phyloP scores from a whole-genome alignment of 1,140 invertebrate species.

The Cydia pomonella region DNA sequence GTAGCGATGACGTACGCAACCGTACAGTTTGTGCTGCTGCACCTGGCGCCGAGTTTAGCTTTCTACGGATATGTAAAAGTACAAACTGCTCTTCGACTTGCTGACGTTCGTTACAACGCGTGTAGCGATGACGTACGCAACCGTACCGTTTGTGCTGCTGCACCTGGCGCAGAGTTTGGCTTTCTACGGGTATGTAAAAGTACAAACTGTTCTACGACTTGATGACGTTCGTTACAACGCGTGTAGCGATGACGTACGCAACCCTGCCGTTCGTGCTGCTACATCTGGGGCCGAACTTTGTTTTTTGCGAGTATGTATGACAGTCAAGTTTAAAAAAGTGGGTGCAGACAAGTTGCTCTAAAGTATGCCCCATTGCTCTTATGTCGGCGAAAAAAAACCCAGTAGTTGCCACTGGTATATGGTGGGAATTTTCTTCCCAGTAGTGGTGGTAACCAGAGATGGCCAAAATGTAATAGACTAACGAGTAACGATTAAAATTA shows the following conservation, averaged over 20 bases:
- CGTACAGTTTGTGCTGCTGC: slow-evolving; percentile 94
- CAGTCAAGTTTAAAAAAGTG: too few relatives aligned
- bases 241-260: slow-evolving; percentile 91
- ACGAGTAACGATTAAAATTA: too few relatives aligned
- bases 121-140: slow-evolving; percentile 91
- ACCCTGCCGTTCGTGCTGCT: slow-evolving; percentile 95
- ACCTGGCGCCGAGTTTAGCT: slow-evolving; percentile 83
- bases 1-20: slow-evolving; percentile 92
- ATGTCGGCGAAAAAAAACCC: too few relatives aligned
- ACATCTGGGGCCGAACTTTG: slow-evolving; percentile 84
- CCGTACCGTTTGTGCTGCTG: slow-evolving; percentile 94
- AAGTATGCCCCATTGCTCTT: too few relatives aligned
- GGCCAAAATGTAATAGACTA: too few relatives aligned
- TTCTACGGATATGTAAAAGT: slow-evolving; percentile 67
- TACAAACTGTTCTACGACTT: too few relatives aligned
- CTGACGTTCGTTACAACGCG: slow-evolving; percentile 83
- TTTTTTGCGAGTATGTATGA: slow-evolving; percentile 73
- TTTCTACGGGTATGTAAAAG: slow-evolving; percentile 67
- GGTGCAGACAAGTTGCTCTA: too few relatives aligned
- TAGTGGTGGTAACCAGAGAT: too few relatives aligned
- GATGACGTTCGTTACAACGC: slow-evolving; percentile 81
- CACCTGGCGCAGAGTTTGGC: slow-evolving; percentile 84
- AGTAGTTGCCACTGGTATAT: too few relatives aligned
- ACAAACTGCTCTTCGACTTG: not conserved
- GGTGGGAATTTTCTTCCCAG: too few relatives aligned